Percentiles rank a stretch among this genome's conserved stretches.
These are phyloP conservation scores for Colistium nudipinnis DNA, from an alignment of 2,113 vertebrate species.

Conservation along the genomic window DNA sequence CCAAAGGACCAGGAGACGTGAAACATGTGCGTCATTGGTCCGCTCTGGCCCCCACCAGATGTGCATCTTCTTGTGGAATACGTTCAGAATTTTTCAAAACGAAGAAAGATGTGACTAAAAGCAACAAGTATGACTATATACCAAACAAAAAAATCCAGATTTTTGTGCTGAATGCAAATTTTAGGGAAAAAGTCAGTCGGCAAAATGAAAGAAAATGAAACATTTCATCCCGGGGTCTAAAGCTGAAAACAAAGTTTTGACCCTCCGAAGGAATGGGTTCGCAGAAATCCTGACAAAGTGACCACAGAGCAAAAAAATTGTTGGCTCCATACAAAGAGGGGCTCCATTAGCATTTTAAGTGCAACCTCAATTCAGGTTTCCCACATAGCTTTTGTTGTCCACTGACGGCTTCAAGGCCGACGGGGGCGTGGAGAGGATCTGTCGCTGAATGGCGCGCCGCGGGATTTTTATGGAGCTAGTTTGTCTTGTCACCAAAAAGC, in stretches of 20 bases:
- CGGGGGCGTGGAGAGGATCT: slow-evolving; percentile 28
- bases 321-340: slow-evolving; percentile 28
- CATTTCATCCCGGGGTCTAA: slow-evolving; percentile 16
- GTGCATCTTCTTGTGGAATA: too few species aligned
- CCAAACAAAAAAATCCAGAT: too few species aligned
- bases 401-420: slow-evolving; percentile 58
- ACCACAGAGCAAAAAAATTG: slow-evolving; percentile 44
- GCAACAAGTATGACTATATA: too few species aligned
- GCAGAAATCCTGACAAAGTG: slow-evolving; percentile 4
- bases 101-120: too few species aligned
- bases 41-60: slow-evolving; percentile 42
- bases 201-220: too few species aligned
- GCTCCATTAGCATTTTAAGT: slow-evolving; percentile 77
- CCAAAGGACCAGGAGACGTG: slow-evolving; percentile 18
- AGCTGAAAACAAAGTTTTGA: slow-evolving; percentile 21
- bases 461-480: slow-evolving; percentile 66
- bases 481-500: slow-evolving; percentile 57
- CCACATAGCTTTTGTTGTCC: slow-evolving; percentile 56
- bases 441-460: slow-evolving; percentile 49
- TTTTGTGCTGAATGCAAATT: too few species aligned
- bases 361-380: slow-evolving; percentile 59
- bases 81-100: slow-evolving; percentile 6
- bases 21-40: slow-evolving; percentile 13
- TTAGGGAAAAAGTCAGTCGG: too few species aligned
- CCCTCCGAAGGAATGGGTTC: slow-evolving; percentile 31